Evolutionary conservation across 1,140 invertebrate species (phyloP), one percentile per base, ranked within the genome.

Genomic region (Drosophila parabipectinata): DNA sequence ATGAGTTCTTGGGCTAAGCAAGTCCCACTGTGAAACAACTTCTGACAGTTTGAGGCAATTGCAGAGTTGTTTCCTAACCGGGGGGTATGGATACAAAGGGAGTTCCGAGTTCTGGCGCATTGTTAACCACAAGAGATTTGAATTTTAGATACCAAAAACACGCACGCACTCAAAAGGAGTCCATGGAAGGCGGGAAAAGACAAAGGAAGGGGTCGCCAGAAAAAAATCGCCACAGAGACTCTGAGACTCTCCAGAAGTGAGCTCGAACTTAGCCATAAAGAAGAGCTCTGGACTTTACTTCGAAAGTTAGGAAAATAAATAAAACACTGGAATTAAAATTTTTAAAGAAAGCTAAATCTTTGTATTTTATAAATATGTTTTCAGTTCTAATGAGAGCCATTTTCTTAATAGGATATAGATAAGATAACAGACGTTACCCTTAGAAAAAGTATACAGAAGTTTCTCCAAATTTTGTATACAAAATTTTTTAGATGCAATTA

Each of bases 51-150:
- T 30, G 14, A 28, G 50, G 32, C 26, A 52, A 44, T 52, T 59
- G 18, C 54, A 14, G 39, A 18, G 39, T 34, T 62, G 26, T 30
- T 30, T 15, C 18, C 21, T 8, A 41, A 9, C 50, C 7, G 30
- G 10, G 8, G 21, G 15, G 12, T 14, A 21, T 37, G 24, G 26
- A 51, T 28, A 34, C 26, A 34, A 50, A 48, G 7, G 32, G 15
- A 57, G 66, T 55, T 39, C 32, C 6, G 51, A 56, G 63, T 68
- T 68, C 59, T 74, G 72, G 60, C 68, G 79, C 72, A 57, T 55
- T 83, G 76, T 72, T 72, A 84, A 66, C 79, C 79, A 59, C 81
- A 84, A 74, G 77, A 84, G 81, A 84, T 84, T 84, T 84, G 81
- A 84, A 84, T 84, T 84, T 85, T 66, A 84, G 81, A 84, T 84